Percentiles rank a stretch among this genome's conserved stretches.
Conservation (phyloP, 1,140 invertebrate genomes). For the Drosophila teissieri region DNA sequence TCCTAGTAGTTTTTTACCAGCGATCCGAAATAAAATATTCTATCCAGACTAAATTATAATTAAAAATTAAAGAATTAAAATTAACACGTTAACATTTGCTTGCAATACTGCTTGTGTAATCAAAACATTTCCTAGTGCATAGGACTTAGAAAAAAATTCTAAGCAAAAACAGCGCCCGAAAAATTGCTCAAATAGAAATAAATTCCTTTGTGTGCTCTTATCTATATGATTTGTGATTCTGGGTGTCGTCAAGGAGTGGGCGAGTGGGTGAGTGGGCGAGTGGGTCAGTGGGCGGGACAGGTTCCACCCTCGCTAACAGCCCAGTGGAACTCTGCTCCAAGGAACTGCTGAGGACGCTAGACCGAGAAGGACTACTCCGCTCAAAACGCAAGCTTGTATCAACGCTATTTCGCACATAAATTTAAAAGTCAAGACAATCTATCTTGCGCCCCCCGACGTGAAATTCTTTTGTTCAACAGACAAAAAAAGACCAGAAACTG, state of each 20-base stretch:
- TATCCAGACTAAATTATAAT: too few relatives aligned
- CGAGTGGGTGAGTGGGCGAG: slow-evolving; percentile 6
- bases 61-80: too few relatives aligned
- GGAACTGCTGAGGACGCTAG: slow-evolving; percentile 22
- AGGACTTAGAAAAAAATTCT: slow-evolving; percentile 42
- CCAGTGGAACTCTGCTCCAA: slow-evolving; percentile 65
- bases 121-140: slow-evolving; percentile 7
- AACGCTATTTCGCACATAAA: slow-evolving; percentile 80
- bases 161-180: slow-evolving; percentile 68
- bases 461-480: slow-evolving; percentile 70
- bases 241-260: slow-evolving; percentile 81
- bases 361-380: slow-evolving; percentile 15
- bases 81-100: too few relatives aligned
- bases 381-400: slow-evolving; percentile 48
- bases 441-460: slow-evolving; percentile 76
- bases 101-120: too few relatives aligned
- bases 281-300: slow-evolving; percentile 37
- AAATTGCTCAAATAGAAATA: slow-evolving; percentile 82
- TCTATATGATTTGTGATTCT: slow-evolving; percentile 84
- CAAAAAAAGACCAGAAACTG: slow-evolving; percentile 11
- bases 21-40: too few relatives aligned
- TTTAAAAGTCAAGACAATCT: slow-evolving; percentile 72
- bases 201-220: slow-evolving; percentile 84
- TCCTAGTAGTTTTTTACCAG: too few relatives aligned
- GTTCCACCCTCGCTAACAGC: slow-evolving; percentile 18